Evolutionary conservation across 1,140 invertebrate genomes (phyloP), one percentile per base, ranked within the genome.

Genomic region (Halotydeus destructor): DNA sequence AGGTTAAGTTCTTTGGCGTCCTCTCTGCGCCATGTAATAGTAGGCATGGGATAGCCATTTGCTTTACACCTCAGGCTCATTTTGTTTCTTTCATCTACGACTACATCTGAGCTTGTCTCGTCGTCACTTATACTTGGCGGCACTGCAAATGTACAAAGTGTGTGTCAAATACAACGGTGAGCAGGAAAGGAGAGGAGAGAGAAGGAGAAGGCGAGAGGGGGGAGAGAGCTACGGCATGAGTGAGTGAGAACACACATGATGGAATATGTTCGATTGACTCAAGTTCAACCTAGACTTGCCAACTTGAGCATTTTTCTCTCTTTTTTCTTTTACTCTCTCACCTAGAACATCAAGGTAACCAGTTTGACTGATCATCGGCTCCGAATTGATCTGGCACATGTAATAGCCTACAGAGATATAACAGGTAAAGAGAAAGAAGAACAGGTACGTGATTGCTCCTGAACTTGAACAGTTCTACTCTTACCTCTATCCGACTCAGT

Each of bases 371-470:
- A 50, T 50, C 78, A 88, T 85, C 11, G 81, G 80, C 50, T 83
- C 81, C 1, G 86, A 86, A 61, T 91, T 93, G 54, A 93, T 82
- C 64, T 93, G 85, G 59, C 85, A 91, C 78, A 86, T 86, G 62
- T 91, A 91, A 23, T 75, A 69, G 24, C 85, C n/a, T n/a, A n/a
- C n/a, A n/a, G n/a, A n/a, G n/a, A n/a, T n/a, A n/a, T n/a, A n/a
- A n/a, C n/a, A n/a, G n/a, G 14, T 30, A 30, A 30, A 9, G 27
- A 30, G 27, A 30, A 30, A 30, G 14, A 30, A 9, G 14, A 30
- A 30, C 14, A 9, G 8, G 14, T 8, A 14, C 27, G 14, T 9
- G 14, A 30, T 8, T 8, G 8, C 14, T 14, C 8, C 27, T 30
- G 14, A 30, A 9, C 14, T 30, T 9, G 14, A 14, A 9, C 14